Base-by-base conservation (phyloP, 2,797 vertebrate species). In the Tokudaia tokunoshimensis region DNA sequence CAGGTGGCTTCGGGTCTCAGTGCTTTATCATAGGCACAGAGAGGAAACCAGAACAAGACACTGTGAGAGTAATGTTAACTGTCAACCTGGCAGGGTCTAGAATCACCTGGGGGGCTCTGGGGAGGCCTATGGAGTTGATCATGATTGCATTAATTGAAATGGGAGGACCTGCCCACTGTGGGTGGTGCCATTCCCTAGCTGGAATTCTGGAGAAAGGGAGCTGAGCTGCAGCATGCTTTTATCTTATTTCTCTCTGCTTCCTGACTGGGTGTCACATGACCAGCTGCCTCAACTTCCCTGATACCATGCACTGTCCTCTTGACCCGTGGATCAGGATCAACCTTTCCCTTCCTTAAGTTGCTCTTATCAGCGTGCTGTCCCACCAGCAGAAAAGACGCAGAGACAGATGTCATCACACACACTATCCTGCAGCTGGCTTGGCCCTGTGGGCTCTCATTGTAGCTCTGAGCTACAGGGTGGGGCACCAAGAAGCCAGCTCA, bases 391-490 rank as follows among this genome's bases (percentile, higher is more conserved):
- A 57, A 29, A 57, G 34, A 11, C 10, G 11, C 50, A 37, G 17
- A 37, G 50, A 87, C 22, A 57, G 85, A 12, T 37, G 20, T 41
- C 22, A 41, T 22, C 9, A 89, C 19, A 44, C n/a, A 22, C 3
- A 26, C 44, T 41, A 17, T 61, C 59, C 19, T 6, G 1, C 17
- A 26, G 34, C 63, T 44, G 22, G 74, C 50, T 29, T 70, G 12
- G 6, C 57, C 47, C 50, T 5, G 7, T 8, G 3, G 13, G 9
- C 10, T 9, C 11, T 37, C 1, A 0, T 8, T 2, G 17, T 14
- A 10, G 14, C 41, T 14, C 47, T 9, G 3, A 75, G 19, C 79
- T 17, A 31, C 55, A n/a, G 34, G 15, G 41, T 0, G 1, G 22
- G 52, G 29, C 37, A 13, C 0, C 14, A 6, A n/a, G 29, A 80